Base-by-base conservation (phyloP, 2,888 invertebrate species). In the Busseola fusca region DNA sequence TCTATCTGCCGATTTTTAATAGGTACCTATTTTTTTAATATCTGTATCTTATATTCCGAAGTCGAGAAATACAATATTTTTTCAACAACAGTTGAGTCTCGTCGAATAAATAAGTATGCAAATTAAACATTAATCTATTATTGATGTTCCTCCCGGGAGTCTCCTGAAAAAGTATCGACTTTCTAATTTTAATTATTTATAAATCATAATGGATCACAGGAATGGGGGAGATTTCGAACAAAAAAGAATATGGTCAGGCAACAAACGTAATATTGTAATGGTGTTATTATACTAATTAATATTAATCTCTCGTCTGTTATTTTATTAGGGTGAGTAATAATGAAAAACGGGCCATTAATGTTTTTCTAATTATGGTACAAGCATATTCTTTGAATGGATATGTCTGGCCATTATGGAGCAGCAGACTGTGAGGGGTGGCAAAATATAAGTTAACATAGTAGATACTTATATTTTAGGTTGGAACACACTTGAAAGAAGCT, bases 71-170 rank as follows among this genome's bases (percentile, higher is more conserved):
- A 54, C 34, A 34, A 34, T 40, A 37, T 54, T 62, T 60, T 56
- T 60, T 74, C 25, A 67, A 74, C 34, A 56, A 48, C 12, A 66
- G 50, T 59, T 34, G 25, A 42, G n/a, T 60, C 40, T 48, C 63
- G 30, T n/a, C 25, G 48, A 67, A 27, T 63, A 73, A 74, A 78
- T 50, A 62, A 75, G 56, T 73, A 52, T 63, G 62, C 60, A 72
- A 80, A 77, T 80, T 57, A 69, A 73, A 76, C 71, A 77, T 80
- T 67, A 69, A 80, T 80, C 64, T 63, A 58, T 67, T 81, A 77
- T 81, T 69, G 81, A 80, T 74, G 59, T 72, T 67, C 21, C 71
- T 34, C 81, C n/a, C 2, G 77, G 42, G 81, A 62, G 34, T 16
- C 30, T 21, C 57, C 4, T 70, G 59, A 45, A 68, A 72, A 70